A percentile compares a stretch with the other conserved stretches of the same genome.
phyloP scores from a whole-genome alignment of 2,797 vertebrate genomes.

The Poeciliopsis infans region DNA sequence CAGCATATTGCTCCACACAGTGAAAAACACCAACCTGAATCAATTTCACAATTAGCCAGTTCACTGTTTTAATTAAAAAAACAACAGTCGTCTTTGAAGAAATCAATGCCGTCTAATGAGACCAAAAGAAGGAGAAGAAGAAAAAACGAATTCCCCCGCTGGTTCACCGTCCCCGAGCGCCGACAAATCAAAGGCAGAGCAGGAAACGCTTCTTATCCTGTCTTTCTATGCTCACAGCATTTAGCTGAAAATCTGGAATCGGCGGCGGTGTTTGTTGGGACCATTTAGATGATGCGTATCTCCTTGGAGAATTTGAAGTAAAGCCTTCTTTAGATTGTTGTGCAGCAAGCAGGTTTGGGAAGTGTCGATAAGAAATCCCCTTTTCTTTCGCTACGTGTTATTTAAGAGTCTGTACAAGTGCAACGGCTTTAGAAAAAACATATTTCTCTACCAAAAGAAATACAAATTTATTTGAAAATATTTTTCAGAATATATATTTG shows the following conservation, averaged over 20 bases:
- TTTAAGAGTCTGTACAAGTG: neutral
- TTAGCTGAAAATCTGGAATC: constrained; percentile 26
- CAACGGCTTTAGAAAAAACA: neutral
- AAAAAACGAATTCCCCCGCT: constrained; percentile 60
- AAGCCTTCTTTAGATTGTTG: constrained; percentile 16
- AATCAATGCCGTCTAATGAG: constrained; percentile 78
- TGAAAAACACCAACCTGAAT: constrained; percentile 77
- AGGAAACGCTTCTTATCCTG: constrained; percentile 47
- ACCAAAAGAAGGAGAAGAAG: constrained; percentile 8
- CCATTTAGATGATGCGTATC: constrained; percentile 17
- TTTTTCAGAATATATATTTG: neutral
- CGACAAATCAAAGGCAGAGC: constrained; percentile 65
- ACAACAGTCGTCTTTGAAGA: constrained; percentile 79
- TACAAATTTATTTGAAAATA: neutral
- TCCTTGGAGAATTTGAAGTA: constrained; percentile 21
- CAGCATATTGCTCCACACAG: constrained; percentile 71
- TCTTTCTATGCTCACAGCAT: constrained; percentile 24
- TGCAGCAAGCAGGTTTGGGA: neutral
- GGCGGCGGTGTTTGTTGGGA: constrained; percentile 20
- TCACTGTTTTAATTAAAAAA: constrained; percentile 82
- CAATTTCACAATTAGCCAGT: constrained; percentile 82
- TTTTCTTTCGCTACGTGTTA: neutral
- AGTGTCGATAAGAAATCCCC: neutral
- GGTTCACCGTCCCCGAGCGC: constrained; percentile 51
- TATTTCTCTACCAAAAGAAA: neutral